Evolutionary conservation across 2,797 vertebrate species (phyloP).

Genomic region (Tinamus major): DNA sequence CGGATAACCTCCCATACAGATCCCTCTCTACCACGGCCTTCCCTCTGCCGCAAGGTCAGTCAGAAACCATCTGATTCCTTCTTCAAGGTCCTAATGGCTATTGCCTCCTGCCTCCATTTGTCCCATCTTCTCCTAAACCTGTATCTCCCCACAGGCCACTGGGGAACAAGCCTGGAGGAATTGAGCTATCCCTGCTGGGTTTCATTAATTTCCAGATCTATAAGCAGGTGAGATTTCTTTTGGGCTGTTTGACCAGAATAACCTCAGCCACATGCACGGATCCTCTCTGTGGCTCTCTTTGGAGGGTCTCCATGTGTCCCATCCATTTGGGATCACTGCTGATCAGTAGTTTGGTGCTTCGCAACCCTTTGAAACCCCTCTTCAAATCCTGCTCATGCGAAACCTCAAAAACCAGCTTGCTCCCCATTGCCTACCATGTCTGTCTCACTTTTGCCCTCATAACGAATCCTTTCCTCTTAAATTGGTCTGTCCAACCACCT

Average conservation of each 20-base stretch:
- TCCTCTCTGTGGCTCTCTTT: background rate
- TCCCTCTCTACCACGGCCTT: background rate
- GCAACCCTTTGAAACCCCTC: background rate
- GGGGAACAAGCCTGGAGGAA: constrained; percentile 14
- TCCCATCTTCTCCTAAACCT: constrained; percentile 21
- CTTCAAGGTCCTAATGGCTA: rapidly evolving
- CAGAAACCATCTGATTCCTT: background rate
- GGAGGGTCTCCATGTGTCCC: background rate
- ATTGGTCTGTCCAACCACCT: background rate
- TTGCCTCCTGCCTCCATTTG: background rate
- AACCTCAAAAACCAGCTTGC: background rate
- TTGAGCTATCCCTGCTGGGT: constrained; percentile 30
- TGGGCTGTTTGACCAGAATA: background rate
- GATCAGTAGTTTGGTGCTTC: background rate
- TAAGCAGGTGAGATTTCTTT: constrained; percentile 14
- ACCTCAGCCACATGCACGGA: background rate
- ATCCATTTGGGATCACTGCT: background rate
- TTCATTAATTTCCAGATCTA: constrained; percentile 51
- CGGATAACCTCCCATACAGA: background rate
- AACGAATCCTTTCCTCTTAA: background rate
- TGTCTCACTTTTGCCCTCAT: background rate
- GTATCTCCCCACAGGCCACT: background rate
- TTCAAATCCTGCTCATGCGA: background rate
- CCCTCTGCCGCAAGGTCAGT: background rate
- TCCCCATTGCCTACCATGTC: background rate